A percentile compares a stretch with the other conserved stretches of the same genome.
Evolutionary conservation across 2,797 vertebrate genomes (phyloP).

Genomic region (Sciurus vulgaris): DNA sequence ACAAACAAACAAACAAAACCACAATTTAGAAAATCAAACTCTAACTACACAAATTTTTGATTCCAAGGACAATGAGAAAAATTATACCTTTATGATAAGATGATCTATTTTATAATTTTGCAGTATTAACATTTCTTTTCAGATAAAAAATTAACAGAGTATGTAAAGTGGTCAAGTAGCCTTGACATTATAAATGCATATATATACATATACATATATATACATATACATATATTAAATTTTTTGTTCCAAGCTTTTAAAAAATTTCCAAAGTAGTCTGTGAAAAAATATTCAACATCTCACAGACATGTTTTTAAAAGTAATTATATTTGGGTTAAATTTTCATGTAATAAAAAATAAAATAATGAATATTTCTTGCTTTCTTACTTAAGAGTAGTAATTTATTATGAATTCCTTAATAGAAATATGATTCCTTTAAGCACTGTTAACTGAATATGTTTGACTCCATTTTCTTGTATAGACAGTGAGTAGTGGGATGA

Average conservation of each 20-base stretch:
- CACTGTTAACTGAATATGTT: background rate
- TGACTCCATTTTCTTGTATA: constrained; percentile 58
- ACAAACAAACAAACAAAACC: background rate
- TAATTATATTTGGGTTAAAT: background rate
- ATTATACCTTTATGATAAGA: background rate
- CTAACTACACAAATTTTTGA: background rate
- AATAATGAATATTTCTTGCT: constrained; percentile 31
- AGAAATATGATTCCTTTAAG: constrained; percentile 40
- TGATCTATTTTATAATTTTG: constrained; percentile 30
- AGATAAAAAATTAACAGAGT: constrained; percentile 12
- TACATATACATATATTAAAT: background rate
- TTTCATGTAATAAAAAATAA: constrained; percentile 34
- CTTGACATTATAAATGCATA: background rate
- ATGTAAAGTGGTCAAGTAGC: background rate
- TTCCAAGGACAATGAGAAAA: background rate
- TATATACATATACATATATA: too few relatives aligned
- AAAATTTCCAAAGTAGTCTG: background rate
- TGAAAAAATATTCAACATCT: background rate
- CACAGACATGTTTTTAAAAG: background rate
- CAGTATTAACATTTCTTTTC: constrained; percentile 8
- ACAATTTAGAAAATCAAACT: constrained; percentile 25
- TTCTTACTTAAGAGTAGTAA: constrained; percentile 22
- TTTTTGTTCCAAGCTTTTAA: constrained; percentile 30
- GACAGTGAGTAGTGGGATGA: constrained; percentile 8
- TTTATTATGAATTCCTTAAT: constrained; percentile 11